These are phyloP conservation scores for Hirtodrosophila duncani DNA, from an alignment of 2,888 invertebrate genomes.

Conservation along the genomic window DNA sequence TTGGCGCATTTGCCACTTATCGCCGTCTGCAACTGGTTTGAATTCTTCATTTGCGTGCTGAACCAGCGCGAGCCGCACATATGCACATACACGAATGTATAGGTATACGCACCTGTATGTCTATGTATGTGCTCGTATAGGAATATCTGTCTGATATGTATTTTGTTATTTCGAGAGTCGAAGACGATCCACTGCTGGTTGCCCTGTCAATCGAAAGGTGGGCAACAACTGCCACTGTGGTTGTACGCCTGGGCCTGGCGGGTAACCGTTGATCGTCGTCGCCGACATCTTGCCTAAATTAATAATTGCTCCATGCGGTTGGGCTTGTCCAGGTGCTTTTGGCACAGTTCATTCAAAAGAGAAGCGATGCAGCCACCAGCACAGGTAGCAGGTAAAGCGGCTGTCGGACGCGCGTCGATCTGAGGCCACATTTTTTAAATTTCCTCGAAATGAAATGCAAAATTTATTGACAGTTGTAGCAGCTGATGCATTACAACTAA, in stretches of 20 bases:
- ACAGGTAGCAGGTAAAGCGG: conserved; percentile 23
- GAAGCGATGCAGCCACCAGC: conserved; percentile 4
- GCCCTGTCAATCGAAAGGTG: conserved; percentile 60
- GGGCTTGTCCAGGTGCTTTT: conserved; percentile 56
- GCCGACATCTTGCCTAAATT: conserved; percentile 50
- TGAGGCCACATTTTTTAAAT: conserved; percentile 31
- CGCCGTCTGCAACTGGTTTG: conserved; percentile 56
- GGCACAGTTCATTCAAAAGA: conserved; percentile 19
- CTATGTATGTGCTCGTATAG: conserved; percentile 11
- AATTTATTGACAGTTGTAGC: conserved; percentile 33
- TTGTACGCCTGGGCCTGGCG: conserved; percentile 20
- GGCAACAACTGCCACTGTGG: conserved; percentile 46
- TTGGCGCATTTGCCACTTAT: conserved; percentile 45
- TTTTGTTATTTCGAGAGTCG: conserved; percentile 22
- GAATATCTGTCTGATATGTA: conserved; percentile 6
- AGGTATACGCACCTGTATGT: neutral
- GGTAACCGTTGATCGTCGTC: conserved; percentile 23
- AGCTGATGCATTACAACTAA: conserved; percentile 31
- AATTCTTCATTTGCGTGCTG: conserved; percentile 66
- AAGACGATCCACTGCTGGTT: conserved; percentile 28
- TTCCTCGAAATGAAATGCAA: conserved; percentile 34
- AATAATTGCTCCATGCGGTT: conserved; percentile 59
- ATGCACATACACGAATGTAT: too few species aligned
- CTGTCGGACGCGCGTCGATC: conserved; percentile 9
- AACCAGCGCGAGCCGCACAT: conserved; percentile 23